A percentile compares a stretch with the other conserved stretches of the same genome.
Evolutionary conservation across 2,888 invertebrate species (phyloP).

Genomic region (Hypomecis atomaria): DNA sequence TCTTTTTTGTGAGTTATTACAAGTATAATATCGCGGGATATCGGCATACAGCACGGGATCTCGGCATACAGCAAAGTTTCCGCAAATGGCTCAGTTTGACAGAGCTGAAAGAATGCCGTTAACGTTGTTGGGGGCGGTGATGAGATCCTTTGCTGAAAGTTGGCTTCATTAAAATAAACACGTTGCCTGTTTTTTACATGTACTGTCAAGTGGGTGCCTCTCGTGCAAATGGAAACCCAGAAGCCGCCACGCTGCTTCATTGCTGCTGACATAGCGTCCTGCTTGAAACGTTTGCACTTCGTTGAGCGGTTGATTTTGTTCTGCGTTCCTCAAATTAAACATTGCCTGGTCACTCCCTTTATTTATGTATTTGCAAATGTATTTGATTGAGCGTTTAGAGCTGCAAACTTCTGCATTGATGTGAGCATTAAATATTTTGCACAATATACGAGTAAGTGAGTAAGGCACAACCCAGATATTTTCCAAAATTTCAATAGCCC

Average conservation of each 20-base stretch:
- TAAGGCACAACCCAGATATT: constrained; percentile 42
- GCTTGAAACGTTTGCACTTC: constrained; percentile 4
- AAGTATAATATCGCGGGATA: constrained; percentile 38
- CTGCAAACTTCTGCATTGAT: constrained; percentile 40
- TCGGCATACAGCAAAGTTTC: neutral
- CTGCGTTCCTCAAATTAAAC: constrained; percentile 4
- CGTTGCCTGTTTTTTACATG: constrained; percentile 41
- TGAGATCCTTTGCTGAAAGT: constrained; percentile 25
- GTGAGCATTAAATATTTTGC: constrained; percentile 38
- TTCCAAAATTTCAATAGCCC: constrained; percentile 26
- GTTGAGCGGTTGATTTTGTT: neutral
- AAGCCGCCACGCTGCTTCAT: constrained; percentile 12
- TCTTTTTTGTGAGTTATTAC: constrained; percentile 21
- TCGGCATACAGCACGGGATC: constrained; percentile 31
- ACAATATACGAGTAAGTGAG: constrained; percentile 38
- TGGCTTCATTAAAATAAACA: constrained; percentile 40
- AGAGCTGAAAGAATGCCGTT: constrained; percentile 30
- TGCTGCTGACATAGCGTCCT: constrained; percentile 24
- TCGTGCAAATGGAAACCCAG: constrained; percentile 42
- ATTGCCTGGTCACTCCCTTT: constrained; percentile 44
- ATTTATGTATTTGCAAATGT: constrained; percentile 44
- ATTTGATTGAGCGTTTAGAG: constrained; percentile 39
- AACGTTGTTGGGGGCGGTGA: constrained; percentile 38
- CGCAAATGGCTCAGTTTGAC: constrained; percentile 18
- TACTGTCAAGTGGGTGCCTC: constrained; percentile 36